phyloP scores from a whole-genome alignment of 1,140 invertebrate species.

The Bombus consobrinus region DNA sequence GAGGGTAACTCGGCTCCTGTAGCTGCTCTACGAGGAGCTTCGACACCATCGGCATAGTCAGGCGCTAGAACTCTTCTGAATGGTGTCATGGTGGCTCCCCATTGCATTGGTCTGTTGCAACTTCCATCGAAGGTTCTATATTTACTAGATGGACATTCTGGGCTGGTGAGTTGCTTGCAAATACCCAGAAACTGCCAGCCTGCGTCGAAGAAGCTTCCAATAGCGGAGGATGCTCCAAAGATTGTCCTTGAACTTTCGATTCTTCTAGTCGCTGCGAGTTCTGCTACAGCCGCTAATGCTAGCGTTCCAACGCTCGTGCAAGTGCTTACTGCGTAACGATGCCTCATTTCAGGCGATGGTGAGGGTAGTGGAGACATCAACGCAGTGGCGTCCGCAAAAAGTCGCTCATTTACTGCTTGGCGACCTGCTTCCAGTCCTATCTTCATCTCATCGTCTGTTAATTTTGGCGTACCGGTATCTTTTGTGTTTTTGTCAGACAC shows the following conservation, averaged over 20 bases:
- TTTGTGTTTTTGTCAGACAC: not conserved
- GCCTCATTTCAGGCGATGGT: constrained; percentile 86
- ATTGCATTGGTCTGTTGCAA: constrained; percentile 89
- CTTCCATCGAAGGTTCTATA: constrained; percentile 90
- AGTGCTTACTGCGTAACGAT: constrained; percentile 87
- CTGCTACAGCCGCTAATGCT: constrained; percentile 85
- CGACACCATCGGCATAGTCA: constrained; percentile 91
- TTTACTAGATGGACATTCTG: constrained; percentile 63
- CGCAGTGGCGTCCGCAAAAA: constrained; percentile 82
- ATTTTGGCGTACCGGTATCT: not conserved
- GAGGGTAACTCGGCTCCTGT: constrained; percentile 86
- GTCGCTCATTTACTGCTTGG: constrained; percentile 83
- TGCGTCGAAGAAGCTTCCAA: constrained; percentile 82
- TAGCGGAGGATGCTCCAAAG: constrained; percentile 67
- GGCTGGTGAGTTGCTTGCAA: constrained; percentile 69
- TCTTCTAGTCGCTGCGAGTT: constrained; percentile 86
- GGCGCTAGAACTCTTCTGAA: constrained; percentile 89
- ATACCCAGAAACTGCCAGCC: constrained; percentile 80
- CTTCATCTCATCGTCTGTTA: constrained; percentile 74
- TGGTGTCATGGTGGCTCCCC: constrained; percentile 89
- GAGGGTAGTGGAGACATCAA: constrained; percentile 79
- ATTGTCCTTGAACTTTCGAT: constrained; percentile 74
- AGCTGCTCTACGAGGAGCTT: constrained; percentile 85
- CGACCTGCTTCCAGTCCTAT: constrained; percentile 83
- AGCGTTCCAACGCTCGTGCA: constrained; percentile 84